Conservation (phyloP, 2,888 invertebrate genomes). For the Polydrusus pterygomalis region DNA sequence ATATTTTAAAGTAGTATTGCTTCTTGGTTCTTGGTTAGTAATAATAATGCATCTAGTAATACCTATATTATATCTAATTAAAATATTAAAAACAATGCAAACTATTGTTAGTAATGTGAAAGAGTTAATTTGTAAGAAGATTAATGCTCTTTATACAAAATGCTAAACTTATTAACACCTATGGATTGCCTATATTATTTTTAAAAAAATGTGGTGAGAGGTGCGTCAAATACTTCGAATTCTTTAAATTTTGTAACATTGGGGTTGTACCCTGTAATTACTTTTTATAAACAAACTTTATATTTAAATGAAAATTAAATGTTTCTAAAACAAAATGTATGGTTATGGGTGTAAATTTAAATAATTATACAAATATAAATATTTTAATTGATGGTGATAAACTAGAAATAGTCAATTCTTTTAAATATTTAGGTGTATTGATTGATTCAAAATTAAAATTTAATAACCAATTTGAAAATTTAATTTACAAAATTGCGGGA, state of each 20-base stretch:
- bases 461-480: too few relatives aligned
- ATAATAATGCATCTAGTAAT: background rate
- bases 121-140: background rate
- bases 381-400: too few relatives aligned
- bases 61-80: background rate
- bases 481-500: too few relatives aligned
- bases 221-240: background rate
- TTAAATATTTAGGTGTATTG: too few relatives aligned
- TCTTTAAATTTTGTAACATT: background rate
- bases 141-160: background rate
- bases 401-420: too few relatives aligned
- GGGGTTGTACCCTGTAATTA: background rate
- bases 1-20: background rate
- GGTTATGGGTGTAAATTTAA: too few relatives aligned
- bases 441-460: too few relatives aligned
- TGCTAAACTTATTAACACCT: background rate
- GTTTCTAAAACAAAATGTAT: too few relatives aligned
- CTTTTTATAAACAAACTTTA: background rate
- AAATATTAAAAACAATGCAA: background rate
- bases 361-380: too few relatives aligned
- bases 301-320: too few relatives aligned
- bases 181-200: background rate
- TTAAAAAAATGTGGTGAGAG: background rate
- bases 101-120: background rate
- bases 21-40: background rate